Conservation (phyloP, 2,113 vertebrate species). For the Dipodomys spectabilis region DNA sequence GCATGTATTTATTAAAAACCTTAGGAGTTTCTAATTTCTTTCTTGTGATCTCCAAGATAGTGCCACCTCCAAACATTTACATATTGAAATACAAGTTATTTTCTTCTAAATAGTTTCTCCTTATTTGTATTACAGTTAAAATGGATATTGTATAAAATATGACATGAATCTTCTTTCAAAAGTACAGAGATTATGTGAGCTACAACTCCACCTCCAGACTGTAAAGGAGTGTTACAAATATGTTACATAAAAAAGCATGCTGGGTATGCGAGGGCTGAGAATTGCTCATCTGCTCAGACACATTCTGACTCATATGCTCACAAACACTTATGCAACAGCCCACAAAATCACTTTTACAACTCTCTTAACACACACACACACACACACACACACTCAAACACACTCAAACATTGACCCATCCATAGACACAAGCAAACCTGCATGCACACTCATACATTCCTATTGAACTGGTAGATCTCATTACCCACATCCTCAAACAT, state of each 20-base stretch:
- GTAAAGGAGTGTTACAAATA: slow-evolving; percentile 31
- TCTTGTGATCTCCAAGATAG: slow-evolving; percentile 14
- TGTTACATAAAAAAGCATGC: slow-evolving; percentile 42
- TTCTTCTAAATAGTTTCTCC: slow-evolving; percentile 49
- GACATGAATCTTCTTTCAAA: slow-evolving; percentile 58
- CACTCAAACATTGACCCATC: slow-evolving; percentile 32
- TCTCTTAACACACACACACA: neutral
- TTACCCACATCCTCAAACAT: slow-evolving; percentile 33
- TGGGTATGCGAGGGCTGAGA: neutral
- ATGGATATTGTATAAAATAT: slow-evolving; percentile 36
- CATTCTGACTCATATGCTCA: neutral
- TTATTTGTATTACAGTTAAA: slow-evolving; percentile 38
- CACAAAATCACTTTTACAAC: slow-evolving; percentile 38
- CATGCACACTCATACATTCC: slow-evolving; percentile 28
- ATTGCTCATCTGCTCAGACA: slow-evolving; percentile 8
- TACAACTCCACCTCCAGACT: slow-evolving; percentile 35
- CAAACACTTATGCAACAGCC: neutral
- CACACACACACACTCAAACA: neutral
- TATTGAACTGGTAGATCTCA: neutral
- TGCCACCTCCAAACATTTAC: slow-evolving; percentile 29
- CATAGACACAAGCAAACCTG: neutral
- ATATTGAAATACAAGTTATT: slow-evolving; percentile 52
- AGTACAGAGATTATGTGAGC: slow-evolving; percentile 47
- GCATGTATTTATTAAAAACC: neutral
- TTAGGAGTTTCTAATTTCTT: slow-evolving; percentile 16